A percentile compares a stretch with the other conserved stretches of the same genome.
These are phyloP conservation scores for Cabera pusaria DNA, from an alignment of 2,888 invertebrate species.

Conservation along the genomic window DNA sequence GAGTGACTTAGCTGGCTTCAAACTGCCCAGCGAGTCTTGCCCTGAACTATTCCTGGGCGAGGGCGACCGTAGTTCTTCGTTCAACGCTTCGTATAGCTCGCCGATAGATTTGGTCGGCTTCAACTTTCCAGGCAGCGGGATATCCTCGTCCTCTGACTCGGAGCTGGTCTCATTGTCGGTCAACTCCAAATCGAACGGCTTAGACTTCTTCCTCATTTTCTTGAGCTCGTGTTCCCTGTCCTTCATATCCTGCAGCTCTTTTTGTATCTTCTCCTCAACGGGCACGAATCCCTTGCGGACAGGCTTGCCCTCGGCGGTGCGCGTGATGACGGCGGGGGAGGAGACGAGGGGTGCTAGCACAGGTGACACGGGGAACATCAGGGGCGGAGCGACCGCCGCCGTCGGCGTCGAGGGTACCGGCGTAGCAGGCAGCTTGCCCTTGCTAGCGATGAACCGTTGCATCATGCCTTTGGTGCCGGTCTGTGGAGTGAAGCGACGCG, in stretches of 20 bases:
- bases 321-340: constrained; percentile 71
- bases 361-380: constrained; percentile 59
- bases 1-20: constrained; percentile 87
- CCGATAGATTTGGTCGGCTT: constrained; percentile 87
- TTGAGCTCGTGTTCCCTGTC: constrained; percentile 91
- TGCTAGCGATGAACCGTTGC: constrained; percentile 92
- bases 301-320: constrained; percentile 85
- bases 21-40: constrained; percentile 70
- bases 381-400: constrained; percentile 49
- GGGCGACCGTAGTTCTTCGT: constrained; percentile 73
- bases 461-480: constrained; percentile 90
- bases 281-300: constrained; percentile 91
- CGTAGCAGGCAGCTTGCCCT: constrained; percentile 85
- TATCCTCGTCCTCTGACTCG: constrained; percentile 84
- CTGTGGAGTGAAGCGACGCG: constrained; percentile 85
- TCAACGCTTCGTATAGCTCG: constrained; percentile 85
- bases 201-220: constrained; percentile 84
- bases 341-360: constrained; percentile 47
- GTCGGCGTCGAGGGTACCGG: constrained; percentile 52
- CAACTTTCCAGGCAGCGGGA: constrained; percentile 83
- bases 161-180: constrained; percentile 83
- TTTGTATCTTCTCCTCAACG: constrained; percentile 94
- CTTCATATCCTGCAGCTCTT: constrained; percentile 93
- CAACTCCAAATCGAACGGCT: constrained; percentile 85
- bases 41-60: constrained; percentile 72